Percentiles rank a stretch among this genome's conserved stretches.
These are phyloP conservation scores for Phymatocera aterrima DNA, from an alignment of 2,888 invertebrate species.

Conservation along the genomic window DNA sequence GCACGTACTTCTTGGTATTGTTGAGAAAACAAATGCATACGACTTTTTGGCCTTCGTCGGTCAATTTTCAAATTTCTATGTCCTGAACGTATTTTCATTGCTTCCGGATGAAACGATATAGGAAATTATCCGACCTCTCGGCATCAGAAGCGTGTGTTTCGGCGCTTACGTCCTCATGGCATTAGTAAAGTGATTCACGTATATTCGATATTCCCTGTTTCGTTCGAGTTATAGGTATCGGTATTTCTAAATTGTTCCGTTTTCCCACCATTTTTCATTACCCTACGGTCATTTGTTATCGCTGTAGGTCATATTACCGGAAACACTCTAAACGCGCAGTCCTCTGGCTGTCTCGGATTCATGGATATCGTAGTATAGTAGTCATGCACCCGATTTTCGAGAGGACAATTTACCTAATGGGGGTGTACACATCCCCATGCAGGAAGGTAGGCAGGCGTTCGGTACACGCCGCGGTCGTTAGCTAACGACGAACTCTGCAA, in stretches of 20 bases:
- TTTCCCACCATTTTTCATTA: constrained; percentile 38
- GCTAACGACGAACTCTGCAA: background rate
- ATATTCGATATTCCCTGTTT: background rate
- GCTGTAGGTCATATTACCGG: constrained; percentile 31
- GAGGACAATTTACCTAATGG: constrained; percentile 45
- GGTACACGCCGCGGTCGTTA: background rate
- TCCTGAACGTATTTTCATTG: too few relatives aligned
- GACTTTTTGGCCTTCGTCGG: too few relatives aligned
- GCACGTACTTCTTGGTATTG: too few relatives aligned
- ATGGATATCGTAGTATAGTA: background rate
- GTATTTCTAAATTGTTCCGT: constrained; percentile 37
- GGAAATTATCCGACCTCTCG: too few relatives aligned
- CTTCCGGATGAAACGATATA: too few relatives aligned
- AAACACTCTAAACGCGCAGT: constrained; percentile 39
- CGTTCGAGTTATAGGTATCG: background rate
- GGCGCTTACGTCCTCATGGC: background rate
- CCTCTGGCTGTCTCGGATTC: background rate
- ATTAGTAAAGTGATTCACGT: background rate
- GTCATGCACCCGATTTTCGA: constrained; percentile 44
- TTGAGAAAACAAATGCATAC: too few relatives aligned
- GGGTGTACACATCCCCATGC: too few relatives aligned
- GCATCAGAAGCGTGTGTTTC: too few relatives aligned
- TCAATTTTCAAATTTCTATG: too few relatives aligned
- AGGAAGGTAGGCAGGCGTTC: background rate
- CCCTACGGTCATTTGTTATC: constrained; percentile 42